Conservation (phyloP, 1,140 invertebrate species). For the Drosophila trapezifrons region DNA sequence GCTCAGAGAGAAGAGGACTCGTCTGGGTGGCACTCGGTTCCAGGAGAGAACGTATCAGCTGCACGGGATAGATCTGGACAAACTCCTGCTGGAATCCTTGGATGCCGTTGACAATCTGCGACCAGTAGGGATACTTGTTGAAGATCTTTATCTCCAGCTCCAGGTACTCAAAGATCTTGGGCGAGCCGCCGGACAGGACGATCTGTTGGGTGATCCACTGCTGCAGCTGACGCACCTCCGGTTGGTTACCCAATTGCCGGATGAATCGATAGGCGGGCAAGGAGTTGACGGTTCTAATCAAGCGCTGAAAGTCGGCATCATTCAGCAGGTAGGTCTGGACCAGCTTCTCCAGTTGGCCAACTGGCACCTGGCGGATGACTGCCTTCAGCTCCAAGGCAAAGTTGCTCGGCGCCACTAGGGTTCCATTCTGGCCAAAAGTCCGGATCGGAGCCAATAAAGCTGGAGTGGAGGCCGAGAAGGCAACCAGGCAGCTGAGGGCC, state of each 20-base stretch:
- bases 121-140: constrained; percentile 71
- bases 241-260: constrained; percentile 55
- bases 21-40: constrained; percentile 49
- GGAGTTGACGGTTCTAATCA: constrained; percentile 66
- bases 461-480: background rate
- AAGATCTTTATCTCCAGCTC: constrained; percentile 69
- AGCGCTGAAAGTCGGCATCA: constrained; percentile 64
- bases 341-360: constrained; percentile 51
- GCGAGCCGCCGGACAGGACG: constrained; percentile 50
- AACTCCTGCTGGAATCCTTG: constrained; percentile 69
- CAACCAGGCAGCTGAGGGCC: constrained; percentile 36
- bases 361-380: constrained; percentile 52
- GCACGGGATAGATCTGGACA: constrained; percentile 49
- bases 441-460: constrained; percentile 13
- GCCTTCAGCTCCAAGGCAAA: constrained; percentile 62
- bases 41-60: constrained; percentile 53
- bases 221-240: constrained; percentile 60
- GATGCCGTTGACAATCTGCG: constrained; percentile 60
- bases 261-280: constrained; percentile 46
- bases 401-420: constrained; percentile 10
- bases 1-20: constrained; percentile 53
- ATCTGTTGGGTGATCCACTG: constrained; percentile 66
- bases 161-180: constrained; percentile 65
- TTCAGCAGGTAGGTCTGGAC: constrained; percentile 69
- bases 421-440: background rate